Evolutionary conservation across 2,888 invertebrate species (phyloP), one percentile per base, ranked within the genome.

Genomic region (Formica aserva): DNA sequence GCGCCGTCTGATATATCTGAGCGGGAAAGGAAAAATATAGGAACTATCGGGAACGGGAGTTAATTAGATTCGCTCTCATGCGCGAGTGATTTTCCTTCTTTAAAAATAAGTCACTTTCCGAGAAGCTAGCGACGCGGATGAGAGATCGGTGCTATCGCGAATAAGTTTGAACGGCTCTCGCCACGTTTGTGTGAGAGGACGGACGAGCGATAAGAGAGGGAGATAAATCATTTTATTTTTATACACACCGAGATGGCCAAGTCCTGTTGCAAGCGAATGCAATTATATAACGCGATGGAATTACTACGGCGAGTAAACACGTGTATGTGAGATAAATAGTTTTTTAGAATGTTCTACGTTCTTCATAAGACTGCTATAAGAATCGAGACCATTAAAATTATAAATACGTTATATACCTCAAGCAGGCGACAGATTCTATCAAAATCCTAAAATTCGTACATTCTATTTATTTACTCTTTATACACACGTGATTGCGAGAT

Each of bases 181-280:
- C 8, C 9, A 26, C 29, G n/a, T 67, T 63, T 11, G 75, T 22
- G 15, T 26, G 26, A 48, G n/a, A 11, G 32, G 18, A 48, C 32
- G 18, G n/a, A 35, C 15, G 8, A 11, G 26, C 29, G 76, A 77
- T 77, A 77, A 77, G 52, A 38, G 18, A 15, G 13, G 1, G 38
- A 55, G 67, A 77, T 77, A 55, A 55, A 77, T 63, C 18, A 52
- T 65, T 60, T 76, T 65, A 76, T 52, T 66, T 66, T 48, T 66
- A n/a, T 55, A 52, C 35, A 18, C 18, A 48, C 45, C 45, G 32
- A 63, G 75, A 18, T 26, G 26, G 5, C 9, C 15, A 9, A 18
- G 48, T 76, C 9, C 32, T 35, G 32, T 35, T 63, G 32, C 45
- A 35, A 15, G 63, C 63, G 6, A 60, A 60, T 11, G 15, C 22